Percentiles rank a stretch among this genome's conserved stretches.
These are phyloP conservation scores for Kryptopterus vitreolus DNA, from an alignment of 2,797 vertebrate species.

Conservation along the genomic window DNA sequence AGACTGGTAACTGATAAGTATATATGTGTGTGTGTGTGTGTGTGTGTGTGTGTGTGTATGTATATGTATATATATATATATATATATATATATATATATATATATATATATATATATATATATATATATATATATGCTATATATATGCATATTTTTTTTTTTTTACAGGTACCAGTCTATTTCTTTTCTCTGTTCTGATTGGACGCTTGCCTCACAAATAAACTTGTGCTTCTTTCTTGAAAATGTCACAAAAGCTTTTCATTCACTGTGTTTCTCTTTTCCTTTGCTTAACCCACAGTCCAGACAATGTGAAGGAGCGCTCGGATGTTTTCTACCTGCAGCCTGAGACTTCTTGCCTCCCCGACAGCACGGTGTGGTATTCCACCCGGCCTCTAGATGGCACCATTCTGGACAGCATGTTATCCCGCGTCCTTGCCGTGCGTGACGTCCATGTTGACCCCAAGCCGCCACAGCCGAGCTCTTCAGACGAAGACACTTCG, in stretches of 20 bases:
- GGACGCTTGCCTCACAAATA: neutral
- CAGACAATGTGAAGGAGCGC: constrained; percentile 86
- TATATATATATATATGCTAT: too few species aligned
- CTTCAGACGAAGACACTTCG: constrained; percentile 51
- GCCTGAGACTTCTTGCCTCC: constrained; percentile 81
- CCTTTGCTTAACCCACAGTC: constrained; percentile 68
- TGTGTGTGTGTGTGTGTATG: too few species aligned
- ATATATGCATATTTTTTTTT: too few species aligned
- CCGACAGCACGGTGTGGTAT: constrained; percentile 89
- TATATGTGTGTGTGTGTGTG: too few species aligned
- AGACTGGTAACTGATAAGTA: too few species aligned
- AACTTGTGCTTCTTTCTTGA: neutral
- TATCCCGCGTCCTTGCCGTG: constrained; percentile 90
- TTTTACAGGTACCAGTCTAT: neutral
- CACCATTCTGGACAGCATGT: constrained; percentile 89
- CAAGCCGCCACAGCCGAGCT: constrained; percentile 32
- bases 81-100: too few species aligned
- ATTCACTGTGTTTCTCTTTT: neutral
- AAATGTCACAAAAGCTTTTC: neutral
- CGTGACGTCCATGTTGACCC: constrained; percentile 84
- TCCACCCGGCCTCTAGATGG: constrained; percentile 85
- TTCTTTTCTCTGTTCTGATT: constrained; percentile 3
- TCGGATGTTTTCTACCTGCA: constrained; percentile 91
- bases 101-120: too few species aligned
- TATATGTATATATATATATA: too few species aligned